Evolutionary conservation across 2,797 vertebrate genomes (phyloP).

Genomic region (Synaphobranchus kaupii): DNA sequence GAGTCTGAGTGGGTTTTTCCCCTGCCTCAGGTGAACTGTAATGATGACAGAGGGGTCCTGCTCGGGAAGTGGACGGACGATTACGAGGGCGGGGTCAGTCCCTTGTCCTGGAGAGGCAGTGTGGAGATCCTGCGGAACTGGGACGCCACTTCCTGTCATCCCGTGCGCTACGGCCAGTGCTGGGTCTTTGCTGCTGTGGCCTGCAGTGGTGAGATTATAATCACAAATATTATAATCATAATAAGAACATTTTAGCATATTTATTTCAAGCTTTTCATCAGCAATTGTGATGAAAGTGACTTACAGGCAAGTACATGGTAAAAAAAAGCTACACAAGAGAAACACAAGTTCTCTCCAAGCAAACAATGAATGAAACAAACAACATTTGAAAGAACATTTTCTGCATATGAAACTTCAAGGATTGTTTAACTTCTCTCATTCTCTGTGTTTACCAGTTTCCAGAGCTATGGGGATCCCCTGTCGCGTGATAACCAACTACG

Average conservation of each 20-base stretch:
- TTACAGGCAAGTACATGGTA: background rate
- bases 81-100: slow-evolving; percentile 82
- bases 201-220: slow-evolving; percentile 79
- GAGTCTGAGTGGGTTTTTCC: background rate
- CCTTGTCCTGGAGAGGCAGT: slow-evolving; percentile 88
- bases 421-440: background rate
- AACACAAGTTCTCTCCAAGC: background rate
- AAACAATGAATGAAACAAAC: background rate
- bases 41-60: slow-evolving; percentile 87
- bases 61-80: slow-evolving; percentile 79
- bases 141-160: slow-evolving; percentile 76
- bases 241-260: background rate
- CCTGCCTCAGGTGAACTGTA: slow-evolving; percentile 84
- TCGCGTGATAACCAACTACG: slow-evolving; percentile 89
- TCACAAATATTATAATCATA: background rate
- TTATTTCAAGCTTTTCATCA: no score
- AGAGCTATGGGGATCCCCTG: slow-evolving; percentile 88
- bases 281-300: background rate
- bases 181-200: slow-evolving; percentile 97
- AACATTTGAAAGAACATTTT: background rate
- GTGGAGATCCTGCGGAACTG: slow-evolving; percentile 87
- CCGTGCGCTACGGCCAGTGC: slow-evolving; percentile 91
- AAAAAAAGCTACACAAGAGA: background rate
- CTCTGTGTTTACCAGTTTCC: slow-evolving; percentile 71
- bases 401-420: background rate